phyloP scores from a whole-genome alignment of 2,113 vertebrate species.

The Chloebia gouldiae region DNA sequence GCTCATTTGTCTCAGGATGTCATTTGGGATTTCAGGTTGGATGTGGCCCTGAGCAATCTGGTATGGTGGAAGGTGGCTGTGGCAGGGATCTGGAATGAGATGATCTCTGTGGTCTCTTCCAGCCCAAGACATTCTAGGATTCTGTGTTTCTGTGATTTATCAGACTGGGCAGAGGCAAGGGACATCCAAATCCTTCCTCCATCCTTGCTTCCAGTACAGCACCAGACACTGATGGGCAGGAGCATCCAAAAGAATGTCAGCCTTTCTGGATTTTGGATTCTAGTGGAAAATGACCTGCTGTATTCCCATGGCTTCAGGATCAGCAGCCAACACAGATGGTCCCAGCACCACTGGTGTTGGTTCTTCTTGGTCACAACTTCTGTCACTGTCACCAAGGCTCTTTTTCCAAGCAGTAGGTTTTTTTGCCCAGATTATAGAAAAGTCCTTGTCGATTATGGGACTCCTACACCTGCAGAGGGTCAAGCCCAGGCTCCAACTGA shows the following conservation, averaged over 20 bases:
- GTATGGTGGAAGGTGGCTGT: neutral
- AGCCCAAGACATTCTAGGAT: neutral
- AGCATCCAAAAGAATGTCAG: neutral
- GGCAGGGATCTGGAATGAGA: neutral
- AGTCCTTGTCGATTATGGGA: neutral
- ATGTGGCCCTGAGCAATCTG: neutral
- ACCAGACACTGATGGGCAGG: neutral
- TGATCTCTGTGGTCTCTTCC: neutral
- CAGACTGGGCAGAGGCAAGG: neutral
- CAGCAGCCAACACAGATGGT: neutral
- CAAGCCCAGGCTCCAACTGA: neutral
- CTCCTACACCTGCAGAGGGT: neutral
- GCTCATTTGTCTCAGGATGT: neutral
- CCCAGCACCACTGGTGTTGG: rapidly evolving
- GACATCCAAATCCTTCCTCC: neutral
- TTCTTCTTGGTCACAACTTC: neutral
- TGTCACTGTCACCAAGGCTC: neutral
- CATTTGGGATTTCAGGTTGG: neutral
- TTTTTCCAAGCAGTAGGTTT: neutral
- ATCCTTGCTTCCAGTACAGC: neutral
- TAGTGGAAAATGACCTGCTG: neutral
- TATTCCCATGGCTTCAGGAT: neutral
- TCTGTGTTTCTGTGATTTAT: neutral
- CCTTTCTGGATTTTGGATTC: neutral
- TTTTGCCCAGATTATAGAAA: neutral